Evolutionary conservation across 2,888 invertebrate genomes (phyloP), one percentile per base, ranked within the genome.

Genomic region (Scaptomyza parva): DNA sequence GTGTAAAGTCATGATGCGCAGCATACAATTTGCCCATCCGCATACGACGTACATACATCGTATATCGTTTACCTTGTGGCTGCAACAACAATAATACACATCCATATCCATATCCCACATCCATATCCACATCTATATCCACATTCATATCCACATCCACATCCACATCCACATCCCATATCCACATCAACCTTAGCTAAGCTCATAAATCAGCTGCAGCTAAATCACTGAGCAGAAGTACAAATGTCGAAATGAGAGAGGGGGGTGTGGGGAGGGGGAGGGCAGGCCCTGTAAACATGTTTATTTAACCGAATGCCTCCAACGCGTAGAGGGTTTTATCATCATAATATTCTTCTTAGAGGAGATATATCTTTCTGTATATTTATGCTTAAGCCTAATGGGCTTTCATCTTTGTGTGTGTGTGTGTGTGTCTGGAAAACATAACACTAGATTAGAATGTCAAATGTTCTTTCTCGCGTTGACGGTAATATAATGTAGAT

Each of bases 1-100:
- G 84, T 84, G 86, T 87, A 82, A 85, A 87, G 86, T 78, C 83
- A 82, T 78, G 70, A 64, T 76, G 70, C 63, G 65, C 64, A 35
- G 57, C 52, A 51, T 64, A 67, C 71, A 76, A 78, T 85, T 79
- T 74, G 85, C 85, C 85, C 83, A 69, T 61, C 72, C 58, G 59
- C 17, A 3, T 37, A 37, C 28, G n/a, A n/a, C n/a, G n/a, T n/a
- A n/a, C 30, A 33, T n/a, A 37, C n/a, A n/a, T n/a, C n/a, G n/a
- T 57, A 82, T 82, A 85, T 80, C 86, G 79, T 66, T 80, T 80
- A 85, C 71, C 68, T 70, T 75, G 78, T 43, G 70, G 75, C 70
- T 70, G 66, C 58, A 58, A 40, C 30, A 30, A 54, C 26, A 60
- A n/a, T n/a, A n/a, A n/a, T 9, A 28, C 28, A 9, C 28, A 24